Base-by-base conservation (phyloP, 1,140 invertebrate species). In the Yoshiicerus persimilis region DNA sequence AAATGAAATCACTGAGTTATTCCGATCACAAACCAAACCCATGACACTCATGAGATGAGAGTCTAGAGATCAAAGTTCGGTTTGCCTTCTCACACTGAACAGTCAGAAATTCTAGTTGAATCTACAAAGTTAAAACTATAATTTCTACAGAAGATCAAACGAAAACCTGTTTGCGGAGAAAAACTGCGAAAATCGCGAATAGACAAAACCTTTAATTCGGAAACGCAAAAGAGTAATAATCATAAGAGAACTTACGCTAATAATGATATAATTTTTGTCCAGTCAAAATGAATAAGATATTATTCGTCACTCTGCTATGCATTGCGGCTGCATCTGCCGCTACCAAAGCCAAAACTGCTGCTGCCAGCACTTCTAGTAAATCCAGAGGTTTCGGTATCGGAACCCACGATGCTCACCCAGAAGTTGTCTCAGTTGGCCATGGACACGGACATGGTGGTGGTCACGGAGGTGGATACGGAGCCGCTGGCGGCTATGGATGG, bases 311-410 rank as follows among this genome's bases (percentile, higher is more conserved):
- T 86, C 62, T 89, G 20, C 84, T 90, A 66, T 91, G 90, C 87
- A 87, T 91, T 62, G 90, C 90, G 56, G 89, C 86, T 36, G 90
- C 90, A 25, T 91, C 89, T 10, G 90, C 90, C 10, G 90, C 89
- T 20, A 90, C 89, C 64, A 91, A 90, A 83, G 80, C 89, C 20
- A 91, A 90, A 77, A 90, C 90, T 23, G 32, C 89, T 34, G 85
- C 90, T 23, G 23, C 86, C 16, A 62, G 83, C 20, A 62, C 80
- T 25, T 62, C 89, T 30, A 62, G 80, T 39, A 64, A 87, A 47
- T 84, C 84, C 23, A 66, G 90, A 87, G 90, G 87, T 32, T 89
- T 91, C 64, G 90, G 90, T 38, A 90, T 91, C 27, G 90, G 90
- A 87, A 87, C 83, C 34, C 89, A 91, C 38, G 88, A 90, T 47